Evolutionary conservation across 1,140 invertebrate species (phyloP).

Genomic region (Drosophila murphyi): DNA sequence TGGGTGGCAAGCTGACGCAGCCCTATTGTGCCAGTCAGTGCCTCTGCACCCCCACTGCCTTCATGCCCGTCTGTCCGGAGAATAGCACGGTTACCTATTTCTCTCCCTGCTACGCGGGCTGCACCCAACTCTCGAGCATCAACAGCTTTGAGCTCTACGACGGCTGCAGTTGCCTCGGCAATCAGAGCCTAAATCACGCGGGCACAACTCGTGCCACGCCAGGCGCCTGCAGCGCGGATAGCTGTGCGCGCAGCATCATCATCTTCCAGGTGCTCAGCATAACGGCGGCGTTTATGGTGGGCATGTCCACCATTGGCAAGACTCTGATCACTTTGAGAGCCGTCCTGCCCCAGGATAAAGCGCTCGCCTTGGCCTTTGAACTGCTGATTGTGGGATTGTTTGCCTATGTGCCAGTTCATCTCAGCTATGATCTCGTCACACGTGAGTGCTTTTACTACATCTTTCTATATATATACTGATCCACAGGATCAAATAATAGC

Average conservation of each 20-base stretch:
- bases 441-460: constrained; percentile 68
- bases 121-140: constrained; percentile 81
- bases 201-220: constrained; percentile 76
- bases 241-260: constrained; percentile 80
- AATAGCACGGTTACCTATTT: constrained; percentile 87
- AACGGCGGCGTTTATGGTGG: constrained; percentile 81
- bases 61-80: constrained; percentile 88
- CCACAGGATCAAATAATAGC: too few relatives aligned
- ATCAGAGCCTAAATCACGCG: constrained; percentile 49
- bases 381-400: constrained; percentile 85
- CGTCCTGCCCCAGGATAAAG: constrained; percentile 86
- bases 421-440: constrained; percentile 85
- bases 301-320: constrained; percentile 86
- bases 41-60: constrained; percentile 86
- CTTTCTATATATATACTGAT: too few relatives aligned
- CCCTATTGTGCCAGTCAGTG: constrained; percentile 88
- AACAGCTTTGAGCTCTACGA: constrained; percentile 85
- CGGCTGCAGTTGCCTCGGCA: constrained; percentile 85
- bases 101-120: constrained; percentile 90
- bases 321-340: constrained; percentile 86
- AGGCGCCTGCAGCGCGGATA: constrained; percentile 86
- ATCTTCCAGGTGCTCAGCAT: constrained; percentile 86
- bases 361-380: constrained; percentile 86
- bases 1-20: constrained; percentile 84
- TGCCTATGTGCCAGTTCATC: constrained; percentile 86